Conservation (phyloP, 2,888 invertebrate species). For the Prenolepis imparis region DNA sequence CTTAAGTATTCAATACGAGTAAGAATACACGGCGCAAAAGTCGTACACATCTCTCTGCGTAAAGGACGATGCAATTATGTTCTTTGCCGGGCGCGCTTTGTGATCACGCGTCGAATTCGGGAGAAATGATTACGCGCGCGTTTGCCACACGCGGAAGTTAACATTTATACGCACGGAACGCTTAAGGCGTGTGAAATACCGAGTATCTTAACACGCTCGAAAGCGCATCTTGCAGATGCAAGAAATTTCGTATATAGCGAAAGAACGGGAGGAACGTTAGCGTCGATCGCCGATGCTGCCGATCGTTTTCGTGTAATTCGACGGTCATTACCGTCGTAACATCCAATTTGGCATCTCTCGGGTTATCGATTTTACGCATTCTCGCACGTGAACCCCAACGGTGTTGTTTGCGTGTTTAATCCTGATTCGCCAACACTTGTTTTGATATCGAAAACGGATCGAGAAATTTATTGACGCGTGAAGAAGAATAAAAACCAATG, state of each 20-base stretch:
- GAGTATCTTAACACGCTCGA: constrained; percentile 24
- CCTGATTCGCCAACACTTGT: background rate
- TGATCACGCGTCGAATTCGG: constrained; percentile 38
- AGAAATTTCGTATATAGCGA: constrained; percentile 47
- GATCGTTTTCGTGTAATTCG: constrained; percentile 52
- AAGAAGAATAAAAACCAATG: background rate
- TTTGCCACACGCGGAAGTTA: constrained; percentile 42
- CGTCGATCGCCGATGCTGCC: constrained; percentile 17
- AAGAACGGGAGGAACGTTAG: background rate
- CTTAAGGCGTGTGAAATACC: constrained; percentile 45
- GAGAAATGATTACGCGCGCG: constrained; percentile 46
- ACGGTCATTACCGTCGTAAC: constrained; percentile 54
- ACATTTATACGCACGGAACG: constrained; percentile 46
- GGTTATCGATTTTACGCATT: constrained; percentile 52
- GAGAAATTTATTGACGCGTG: background rate
- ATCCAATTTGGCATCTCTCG: constrained; percentile 49
- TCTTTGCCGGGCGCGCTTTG: constrained; percentile 35
- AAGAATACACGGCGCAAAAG: constrained; percentile 23
- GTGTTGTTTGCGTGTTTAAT: background rate
- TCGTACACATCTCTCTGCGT: background rate
- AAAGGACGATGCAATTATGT: constrained; percentile 30
- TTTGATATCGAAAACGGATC: constrained; percentile 6
- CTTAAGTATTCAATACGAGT: background rate
- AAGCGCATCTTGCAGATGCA: constrained; percentile 32
- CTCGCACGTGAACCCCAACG: constrained; percentile 24